phyloP scores from a whole-genome alignment of 2,888 invertebrate species.

The Hirtodrosophila cameraria region DNA sequence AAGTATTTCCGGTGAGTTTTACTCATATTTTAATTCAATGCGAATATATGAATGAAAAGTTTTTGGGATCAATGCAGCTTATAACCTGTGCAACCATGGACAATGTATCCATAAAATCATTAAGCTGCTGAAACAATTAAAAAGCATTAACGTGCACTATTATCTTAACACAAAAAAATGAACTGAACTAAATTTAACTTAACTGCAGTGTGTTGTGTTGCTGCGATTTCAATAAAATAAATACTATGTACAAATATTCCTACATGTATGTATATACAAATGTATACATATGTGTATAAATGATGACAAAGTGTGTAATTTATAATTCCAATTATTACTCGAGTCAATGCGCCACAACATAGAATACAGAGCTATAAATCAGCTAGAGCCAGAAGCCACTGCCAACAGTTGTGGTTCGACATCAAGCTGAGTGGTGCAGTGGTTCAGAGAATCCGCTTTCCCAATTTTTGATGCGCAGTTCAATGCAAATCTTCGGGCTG shows the following conservation, averaged over 20 bases:
- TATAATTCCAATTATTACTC: slow-evolving; percentile 7
- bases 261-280: no score
- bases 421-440: slow-evolving; percentile 14
- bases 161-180: background rate
- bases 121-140: slow-evolving; percentile 2
- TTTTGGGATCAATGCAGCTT: background rate
- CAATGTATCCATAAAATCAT: slow-evolving; percentile 11
- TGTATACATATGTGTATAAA: no score
- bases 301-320: slow-evolving; percentile 10
- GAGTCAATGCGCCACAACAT: background rate
- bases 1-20: slow-evolving; percentile 7
- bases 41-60: slow-evolving; percentile 10
- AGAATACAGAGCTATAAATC: slow-evolving; percentile 47
- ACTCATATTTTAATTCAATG: slow-evolving; percentile 3
- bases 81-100: slow-evolving; percentile 4
- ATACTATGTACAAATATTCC: background rate
- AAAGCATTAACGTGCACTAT: slow-evolving; percentile 11
- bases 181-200: slow-evolving; percentile 1
- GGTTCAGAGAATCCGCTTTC: slow-evolving; percentile 1
- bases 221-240: background rate
- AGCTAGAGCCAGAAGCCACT: background rate
- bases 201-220: background rate
- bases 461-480: slow-evolving; percentile 1
- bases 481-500: slow-evolving; percentile 12
- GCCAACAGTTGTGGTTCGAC: slow-evolving; percentile 24